Base-by-base conservation (phyloP, 2,888 invertebrate species). In the Oxystoma pomonae region DNA sequence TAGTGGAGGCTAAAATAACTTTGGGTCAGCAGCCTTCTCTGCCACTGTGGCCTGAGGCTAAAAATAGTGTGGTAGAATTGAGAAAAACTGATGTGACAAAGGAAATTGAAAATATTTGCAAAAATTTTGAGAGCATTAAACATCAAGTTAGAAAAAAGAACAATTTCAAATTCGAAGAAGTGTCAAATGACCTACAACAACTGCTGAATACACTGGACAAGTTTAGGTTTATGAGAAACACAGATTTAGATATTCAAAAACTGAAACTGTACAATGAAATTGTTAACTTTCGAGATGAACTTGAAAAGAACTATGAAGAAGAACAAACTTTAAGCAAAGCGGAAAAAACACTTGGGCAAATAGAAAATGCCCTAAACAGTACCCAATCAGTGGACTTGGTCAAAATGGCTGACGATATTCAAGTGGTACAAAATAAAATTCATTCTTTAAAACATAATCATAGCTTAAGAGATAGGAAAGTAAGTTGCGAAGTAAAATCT, bases 1-100 rank as follows among this genome's bases (percentile, higher is more conserved):
- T 70, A 9, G 70, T 71, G 16, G 70, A 69, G 55, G 72, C 72
- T 5, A 70, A 72, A 62, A 62, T 70, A 16, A 64, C 68, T 9
- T 61, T 71, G 0, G 65, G 67, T n/a, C 59, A 69, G 20, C 66
- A 69, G 57, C 63, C 66, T 12, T 35, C 35, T 35, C 12, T 35
- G 3, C 35, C 35, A 7, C 3, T 35, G 35, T 35, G 68, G 62
- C 60, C 68, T 52, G 22, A 64, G 58, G 58, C 55, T 58, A 58
- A 59, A 21, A 49, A 66, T 22, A 16, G 58, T 58, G 55, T 50
- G 12, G 17, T 20, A 16, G 55, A 59, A 7, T 5, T 20, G 5
- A 16, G 17, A 22, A 62, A 66, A 19, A 62, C 22, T 58, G 65
- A 66, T 21, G 51, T 64, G 1, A 64, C 61, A 18, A 65, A 66